These are phyloP conservation scores for Notodonta ziczac DNA, from an alignment of 2,888 invertebrate genomes.

Conservation along the genomic window DNA sequence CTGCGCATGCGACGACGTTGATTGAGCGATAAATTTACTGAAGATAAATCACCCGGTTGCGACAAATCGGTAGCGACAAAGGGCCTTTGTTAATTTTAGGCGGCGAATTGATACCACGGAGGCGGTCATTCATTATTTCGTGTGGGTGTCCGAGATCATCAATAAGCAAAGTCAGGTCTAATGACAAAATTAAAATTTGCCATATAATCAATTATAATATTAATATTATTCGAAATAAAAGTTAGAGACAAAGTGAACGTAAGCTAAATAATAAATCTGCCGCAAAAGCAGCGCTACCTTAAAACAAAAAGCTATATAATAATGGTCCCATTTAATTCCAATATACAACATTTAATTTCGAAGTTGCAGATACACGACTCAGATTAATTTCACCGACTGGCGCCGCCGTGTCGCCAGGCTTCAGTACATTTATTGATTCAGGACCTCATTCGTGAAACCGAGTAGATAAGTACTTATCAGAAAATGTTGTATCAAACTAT, in stretches of 20 bases:
- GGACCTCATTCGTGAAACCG: constrained; percentile 61
- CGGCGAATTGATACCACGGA: constrained; percentile 36
- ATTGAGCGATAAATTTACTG: constrained; percentile 80
- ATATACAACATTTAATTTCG: constrained; percentile 57
- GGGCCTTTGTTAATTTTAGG: constrained; percentile 51
- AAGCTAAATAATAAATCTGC: not conserved
- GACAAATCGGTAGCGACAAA: constrained; percentile 78
- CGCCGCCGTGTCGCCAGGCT: constrained; percentile 66
- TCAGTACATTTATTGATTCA: constrained; percentile 71
- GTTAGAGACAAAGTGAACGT: no score
- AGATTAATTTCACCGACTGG: constrained; percentile 62
- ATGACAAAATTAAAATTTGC: constrained; percentile 1
- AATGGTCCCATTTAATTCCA: constrained; percentile 47
- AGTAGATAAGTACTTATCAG: not conserved
- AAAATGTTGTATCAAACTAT: not conserved
- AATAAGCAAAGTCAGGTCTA: constrained; percentile 17
- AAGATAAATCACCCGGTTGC: constrained; percentile 77
- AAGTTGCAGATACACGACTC: constrained; percentile 63
- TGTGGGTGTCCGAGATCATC: constrained; percentile 31
- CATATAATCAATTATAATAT: not conserved
- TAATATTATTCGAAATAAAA: no score
- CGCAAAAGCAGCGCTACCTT: not conserved
- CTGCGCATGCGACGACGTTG: constrained; percentile 70
- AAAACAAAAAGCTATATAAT: constrained; percentile 30
- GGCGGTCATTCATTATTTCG: constrained; percentile 39